Conservation (phyloP, 2,797 vertebrate genomes). For the Enteromius afrohamiltoni region DNA sequence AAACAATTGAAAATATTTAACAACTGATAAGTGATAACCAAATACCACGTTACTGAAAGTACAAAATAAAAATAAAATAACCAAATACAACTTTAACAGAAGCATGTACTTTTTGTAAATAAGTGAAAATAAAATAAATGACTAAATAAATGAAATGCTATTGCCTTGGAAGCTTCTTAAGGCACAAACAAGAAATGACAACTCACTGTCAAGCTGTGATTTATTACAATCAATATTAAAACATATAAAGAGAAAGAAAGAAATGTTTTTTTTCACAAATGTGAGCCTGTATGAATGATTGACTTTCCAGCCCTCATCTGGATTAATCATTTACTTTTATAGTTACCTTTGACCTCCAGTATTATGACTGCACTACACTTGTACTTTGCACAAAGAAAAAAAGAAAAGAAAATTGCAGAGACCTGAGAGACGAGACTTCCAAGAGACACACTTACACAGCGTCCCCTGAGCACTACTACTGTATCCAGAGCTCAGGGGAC, state of each 20-base stretch:
- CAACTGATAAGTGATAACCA: not conserved
- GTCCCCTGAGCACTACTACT: slow-evolving; percentile 23
- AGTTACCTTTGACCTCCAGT: slow-evolving; percentile 26
- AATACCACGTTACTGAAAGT: not conserved
- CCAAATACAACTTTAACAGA: not conserved
- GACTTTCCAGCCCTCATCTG: not conserved
- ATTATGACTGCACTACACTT: slow-evolving; percentile 21
- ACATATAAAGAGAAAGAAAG: not conserved
- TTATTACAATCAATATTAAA: not conserved
- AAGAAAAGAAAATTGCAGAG: not conserved
- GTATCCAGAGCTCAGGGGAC: not conserved
- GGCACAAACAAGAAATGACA: not conserved
- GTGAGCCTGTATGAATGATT: not conserved
- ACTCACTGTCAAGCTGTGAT: not conserved
- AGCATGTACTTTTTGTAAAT: not conserved
- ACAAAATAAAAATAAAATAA: not conserved
- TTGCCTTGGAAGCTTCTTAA: not conserved
- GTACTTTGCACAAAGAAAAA: slow-evolving; percentile 33
- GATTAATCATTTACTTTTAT: slow-evolving; percentile 53
- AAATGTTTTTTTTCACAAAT: not conserved
- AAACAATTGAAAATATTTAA: not conserved
- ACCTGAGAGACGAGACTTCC: slow-evolving; percentile 10
- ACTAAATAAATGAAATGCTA: not conserved
- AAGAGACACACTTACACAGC: not conserved
- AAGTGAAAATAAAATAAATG: not conserved